Conservation (phyloP, 2,888 invertebrate species). For the Carabus problematicus region DNA sequence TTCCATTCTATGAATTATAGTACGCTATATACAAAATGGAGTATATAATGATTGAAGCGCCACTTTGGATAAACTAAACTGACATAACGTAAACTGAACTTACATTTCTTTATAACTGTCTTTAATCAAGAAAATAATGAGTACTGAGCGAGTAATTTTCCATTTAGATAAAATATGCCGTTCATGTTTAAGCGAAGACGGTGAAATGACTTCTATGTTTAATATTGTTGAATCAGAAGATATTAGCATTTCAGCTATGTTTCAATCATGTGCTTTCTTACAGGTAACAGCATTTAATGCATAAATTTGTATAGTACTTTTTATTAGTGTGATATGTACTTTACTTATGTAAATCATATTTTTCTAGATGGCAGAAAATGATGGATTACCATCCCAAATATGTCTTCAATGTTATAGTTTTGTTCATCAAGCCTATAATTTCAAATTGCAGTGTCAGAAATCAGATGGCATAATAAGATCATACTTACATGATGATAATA, state of each 20-base stretch:
- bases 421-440: constrained; percentile 60
- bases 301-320: not conserved
- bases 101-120: not conserved
- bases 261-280: constrained; percentile 60
- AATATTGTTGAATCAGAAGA: constrained; percentile 53
- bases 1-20: too few species aligned
- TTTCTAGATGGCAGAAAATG: constrained; percentile 55
- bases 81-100: constrained; percentile 7
- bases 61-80: not conserved
- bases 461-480: constrained; percentile 60
- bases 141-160: constrained; percentile 14
- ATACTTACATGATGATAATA: constrained; percentile 45
- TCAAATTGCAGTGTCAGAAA: constrained; percentile 60
- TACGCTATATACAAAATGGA: constrained; percentile 12
- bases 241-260: constrained; percentile 59
- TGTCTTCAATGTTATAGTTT: constrained; percentile 60
- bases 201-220: constrained; percentile 56
- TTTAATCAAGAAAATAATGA: constrained; percentile 24
- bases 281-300: constrained; percentile 53
- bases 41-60: not conserved
- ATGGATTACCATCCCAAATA: constrained; percentile 59
- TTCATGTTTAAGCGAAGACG: constrained; percentile 59
- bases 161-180: constrained; percentile 60
- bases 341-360: constrained; percentile 19
- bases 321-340: too few species aligned